Base-by-base conservation (phyloP, 2,113 vertebrate species). In the Notothenia coriiceps region DNA sequence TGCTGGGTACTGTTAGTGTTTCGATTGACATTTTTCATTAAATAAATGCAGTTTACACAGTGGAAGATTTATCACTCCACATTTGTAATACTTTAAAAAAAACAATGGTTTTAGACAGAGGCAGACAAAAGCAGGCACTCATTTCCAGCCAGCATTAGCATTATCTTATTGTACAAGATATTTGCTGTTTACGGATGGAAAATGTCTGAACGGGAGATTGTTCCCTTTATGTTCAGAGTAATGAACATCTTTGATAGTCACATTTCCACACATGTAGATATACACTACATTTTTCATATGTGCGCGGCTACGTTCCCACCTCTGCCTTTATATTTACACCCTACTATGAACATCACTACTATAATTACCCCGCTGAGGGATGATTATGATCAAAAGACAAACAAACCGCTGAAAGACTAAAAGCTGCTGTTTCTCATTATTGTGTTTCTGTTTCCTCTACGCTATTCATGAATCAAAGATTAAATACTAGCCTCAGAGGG, bases 381-480 rank as follows among this genome's bases (percentile, higher is more conserved):
- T 66, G 17, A 57, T 76, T 74, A 64, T 12, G 52, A 81, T 88
- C 55, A 78, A 86, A 85, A 82, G 60, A 78, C 70, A 79, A 70
- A 14, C 62, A 79, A 75, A 76, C 44, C 12, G 6, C 60, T 33
- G 61, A 67, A 60, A 60, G 46, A 77, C 14, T 49, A 54, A 60
- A 72, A 72, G 66, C 63, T 55, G 18, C 44, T 51, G 35, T 47
- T 74, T 52, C 44, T 82, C 47, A 73, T 70, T 57, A 67, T 69
- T 68, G 56, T 44, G 18, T 59, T 70, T 85, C 74, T 70, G 69
- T 79, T 88, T 90, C 49, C 52, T 35, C 76, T 82, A 11, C 56
- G 29, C 52, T 74, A 55, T 79, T 84, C 67, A 81, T 82, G 57
- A 86, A 81, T 82, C 63, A 67, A 86, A 77, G 64, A 82, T 88